A percentile compares a stretch with the other conserved stretches of the same genome.
phyloP scores from a whole-genome alignment of 2,888 invertebrate genomes.

The Callimorpha dominula region DNA sequence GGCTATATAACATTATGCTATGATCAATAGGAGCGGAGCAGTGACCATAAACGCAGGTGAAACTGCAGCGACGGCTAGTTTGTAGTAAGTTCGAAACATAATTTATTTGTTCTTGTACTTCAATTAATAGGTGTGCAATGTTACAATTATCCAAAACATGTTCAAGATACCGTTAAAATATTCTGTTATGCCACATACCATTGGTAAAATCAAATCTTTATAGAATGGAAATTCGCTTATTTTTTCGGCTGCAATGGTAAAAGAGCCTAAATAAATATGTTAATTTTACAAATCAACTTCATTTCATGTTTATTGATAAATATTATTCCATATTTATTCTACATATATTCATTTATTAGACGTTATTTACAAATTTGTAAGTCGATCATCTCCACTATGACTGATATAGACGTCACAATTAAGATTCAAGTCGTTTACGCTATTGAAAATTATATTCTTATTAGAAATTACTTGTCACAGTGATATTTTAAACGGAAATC shows the following conservation, averaged over 20 bases:
- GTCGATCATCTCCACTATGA: neutral
- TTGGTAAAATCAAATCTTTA: too few relatives aligned
- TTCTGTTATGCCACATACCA: neutral
- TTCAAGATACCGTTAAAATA: neutral
- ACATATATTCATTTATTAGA: neutral
- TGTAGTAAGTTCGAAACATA: too few relatives aligned
- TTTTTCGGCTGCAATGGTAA: neutral
- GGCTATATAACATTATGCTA: too few relatives aligned
- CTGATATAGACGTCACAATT: neutral
- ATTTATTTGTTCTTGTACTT: too few relatives aligned
- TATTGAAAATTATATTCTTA: neutral
- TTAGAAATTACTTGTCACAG: neutral
- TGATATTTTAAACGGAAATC: neutral
- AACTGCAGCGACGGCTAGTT: too few relatives aligned
- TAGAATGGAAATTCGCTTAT: neutral
- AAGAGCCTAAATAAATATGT: neutral
- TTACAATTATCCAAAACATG: neutral
- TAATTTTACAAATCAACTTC: slow-evolving; percentile 4
- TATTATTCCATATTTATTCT: neutral
- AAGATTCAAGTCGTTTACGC: neutral
- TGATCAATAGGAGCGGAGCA: too few relatives aligned
- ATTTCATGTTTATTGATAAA: neutral
- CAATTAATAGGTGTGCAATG: too few relatives aligned
- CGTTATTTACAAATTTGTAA: neutral
- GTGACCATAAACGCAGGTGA: too few relatives aligned